phyloP scores from a whole-genome alignment of 2,113 vertebrate genomes.

The Falcunculus frontatus region DNA sequence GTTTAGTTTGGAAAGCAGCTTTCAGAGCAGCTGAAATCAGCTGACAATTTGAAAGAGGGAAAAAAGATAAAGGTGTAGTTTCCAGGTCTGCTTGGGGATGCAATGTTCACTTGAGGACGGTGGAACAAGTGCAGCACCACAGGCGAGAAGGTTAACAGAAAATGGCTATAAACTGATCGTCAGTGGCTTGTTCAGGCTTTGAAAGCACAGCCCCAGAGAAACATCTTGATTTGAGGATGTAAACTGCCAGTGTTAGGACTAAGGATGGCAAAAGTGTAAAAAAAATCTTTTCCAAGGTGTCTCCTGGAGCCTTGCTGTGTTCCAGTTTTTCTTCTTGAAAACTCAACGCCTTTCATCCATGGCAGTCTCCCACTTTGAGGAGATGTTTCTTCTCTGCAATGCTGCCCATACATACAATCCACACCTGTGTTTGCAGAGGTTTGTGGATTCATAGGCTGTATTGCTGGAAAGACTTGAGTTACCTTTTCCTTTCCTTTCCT shows the following conservation, averaged over 20 bases:
- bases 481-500: background rate
- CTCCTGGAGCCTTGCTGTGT: background rate
- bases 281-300: background rate
- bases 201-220: background rate
- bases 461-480: background rate
- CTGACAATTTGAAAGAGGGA: background rate
- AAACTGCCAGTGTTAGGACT: background rate
- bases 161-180: background rate
- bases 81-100: background rate
- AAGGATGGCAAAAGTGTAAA: background rate
- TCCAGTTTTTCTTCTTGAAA: background rate
- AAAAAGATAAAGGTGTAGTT: background rate
- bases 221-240: background rate
- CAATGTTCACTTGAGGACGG: background rate
- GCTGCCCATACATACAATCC: background rate
- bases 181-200: background rate
- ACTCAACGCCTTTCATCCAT: background rate
- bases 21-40: background rate
- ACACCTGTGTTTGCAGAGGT: background rate
- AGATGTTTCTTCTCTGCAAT: background rate
- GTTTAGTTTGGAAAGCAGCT: background rate
- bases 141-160: background rate
- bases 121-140: background rate
- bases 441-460: background rate
- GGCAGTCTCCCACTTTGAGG: background rate